Evolutionary conservation across 2,888 invertebrate genomes (phyloP).

Genomic region (Cartodere bifasciata): DNA sequence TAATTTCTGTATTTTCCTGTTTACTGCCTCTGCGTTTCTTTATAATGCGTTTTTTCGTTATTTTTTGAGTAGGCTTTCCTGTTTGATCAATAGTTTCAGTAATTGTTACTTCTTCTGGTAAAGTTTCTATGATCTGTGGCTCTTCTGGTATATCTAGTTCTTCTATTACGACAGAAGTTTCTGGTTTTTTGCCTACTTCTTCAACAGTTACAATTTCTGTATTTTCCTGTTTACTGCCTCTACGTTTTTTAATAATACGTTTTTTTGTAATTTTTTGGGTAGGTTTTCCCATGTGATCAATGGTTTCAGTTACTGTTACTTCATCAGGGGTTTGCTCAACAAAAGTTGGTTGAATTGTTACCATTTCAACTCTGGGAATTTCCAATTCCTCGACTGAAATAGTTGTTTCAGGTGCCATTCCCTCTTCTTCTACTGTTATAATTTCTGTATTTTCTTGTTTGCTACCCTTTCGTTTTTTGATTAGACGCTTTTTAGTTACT

Average conservation of each 20-base stretch:
- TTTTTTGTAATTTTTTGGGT: slow-evolving; percentile 27
- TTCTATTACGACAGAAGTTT: slow-evolving; percentile 22
- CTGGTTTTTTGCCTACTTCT: slow-evolving; percentile 23
- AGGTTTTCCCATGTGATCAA: slow-evolving; percentile 19
- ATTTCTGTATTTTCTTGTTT: slow-evolving; percentile 34
- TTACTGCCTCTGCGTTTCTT: slow-evolving; percentile 24
- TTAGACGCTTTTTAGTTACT: slow-evolving; percentile 31
- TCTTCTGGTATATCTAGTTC: slow-evolving; percentile 22
- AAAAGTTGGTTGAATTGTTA: slow-evolving; percentile 10
- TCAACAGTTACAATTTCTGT: slow-evolving; percentile 26
- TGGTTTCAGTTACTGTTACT: slow-evolving; percentile 28
- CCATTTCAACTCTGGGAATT: slow-evolving; percentile 17
- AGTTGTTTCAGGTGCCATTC: slow-evolving; percentile 32
- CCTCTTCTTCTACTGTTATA: slow-evolving; percentile 34
- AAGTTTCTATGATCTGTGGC: slow-evolving; percentile 17
- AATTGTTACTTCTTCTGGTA: slow-evolving; percentile 23
- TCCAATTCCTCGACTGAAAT: slow-evolving; percentile 25
- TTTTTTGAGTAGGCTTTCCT: slow-evolving; percentile 22
- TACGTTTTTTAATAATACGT: slow-evolving; percentile 28
- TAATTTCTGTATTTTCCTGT: slow-evolving; percentile 25
- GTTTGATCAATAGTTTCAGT: slow-evolving; percentile 23
- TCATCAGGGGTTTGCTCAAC: slow-evolving; percentile 25
- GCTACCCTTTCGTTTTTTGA: slow-evolving; percentile 32
- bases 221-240: slow-evolving; percentile 29
- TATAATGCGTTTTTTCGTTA: slow-evolving; percentile 21